Evolutionary conservation across 2,113 vertebrate species (phyloP).

Genomic region (Tenrec ecaudatus): DNA sequence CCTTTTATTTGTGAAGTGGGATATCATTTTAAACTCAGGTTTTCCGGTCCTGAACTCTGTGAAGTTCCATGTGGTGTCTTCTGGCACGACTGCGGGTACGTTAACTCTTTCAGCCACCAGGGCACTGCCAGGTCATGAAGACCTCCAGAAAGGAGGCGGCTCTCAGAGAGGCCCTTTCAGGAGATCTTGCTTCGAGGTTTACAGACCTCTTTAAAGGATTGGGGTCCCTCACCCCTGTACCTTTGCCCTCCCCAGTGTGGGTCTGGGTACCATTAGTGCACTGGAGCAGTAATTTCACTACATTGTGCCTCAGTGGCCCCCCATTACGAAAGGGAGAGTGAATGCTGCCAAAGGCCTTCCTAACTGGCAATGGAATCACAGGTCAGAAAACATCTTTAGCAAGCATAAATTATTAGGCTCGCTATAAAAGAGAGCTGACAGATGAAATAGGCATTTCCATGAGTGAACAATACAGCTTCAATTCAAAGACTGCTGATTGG

Average conservation of each 20-base stretch:
- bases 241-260: conserved; percentile 49
- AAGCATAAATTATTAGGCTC: conserved; percentile 84
- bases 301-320: conserved; percentile 80
- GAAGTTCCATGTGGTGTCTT: neutral
- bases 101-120: conserved; percentile 32
- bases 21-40: neutral
- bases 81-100: neutral
- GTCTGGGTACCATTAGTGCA: conserved; percentile 79
- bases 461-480: conserved; percentile 83
- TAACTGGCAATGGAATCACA: conserved; percentile 83
- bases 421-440: conserved; percentile 82
- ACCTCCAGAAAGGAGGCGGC: conserved; percentile 27
- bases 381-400: conserved; percentile 85
- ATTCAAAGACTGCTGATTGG: conserved; percentile 84
- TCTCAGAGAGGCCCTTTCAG: conserved; percentile 26
- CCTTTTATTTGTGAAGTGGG: neutral
- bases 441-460: conserved; percentile 84
- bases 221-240: conserved; percentile 40
- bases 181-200: conserved; percentile 53
- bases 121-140: conserved; percentile 33
- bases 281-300: conserved; percentile 81
- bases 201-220: conserved; percentile 49
- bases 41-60: neutral
- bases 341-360: conserved; percentile 81
- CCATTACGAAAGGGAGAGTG: conserved; percentile 80